Evolutionary conservation across 2,113 vertebrate genomes (phyloP).

Genomic region (Sander vitreus): DNA sequence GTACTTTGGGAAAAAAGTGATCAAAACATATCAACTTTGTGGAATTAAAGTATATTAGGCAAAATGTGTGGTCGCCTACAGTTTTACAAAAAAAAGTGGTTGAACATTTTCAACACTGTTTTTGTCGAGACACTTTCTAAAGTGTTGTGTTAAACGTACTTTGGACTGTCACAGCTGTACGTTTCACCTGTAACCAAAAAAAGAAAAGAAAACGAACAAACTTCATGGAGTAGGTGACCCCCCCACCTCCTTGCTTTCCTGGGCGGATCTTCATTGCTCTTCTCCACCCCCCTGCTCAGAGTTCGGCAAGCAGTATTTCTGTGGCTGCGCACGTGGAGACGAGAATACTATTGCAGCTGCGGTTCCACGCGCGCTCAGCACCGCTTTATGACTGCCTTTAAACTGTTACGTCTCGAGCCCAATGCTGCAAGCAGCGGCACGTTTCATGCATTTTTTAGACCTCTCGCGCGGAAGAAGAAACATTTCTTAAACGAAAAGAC

Average conservation of each 20-base stretch:
- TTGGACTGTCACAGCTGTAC: neutral
- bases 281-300: neutral
- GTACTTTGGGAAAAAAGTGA: neutral
- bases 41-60: neutral
- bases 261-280: slow-evolving; percentile 56
- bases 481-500: neutral
- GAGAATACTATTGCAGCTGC: neutral
- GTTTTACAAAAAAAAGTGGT: neutral
- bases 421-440: slow-evolving; percentile 33
- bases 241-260: neutral
- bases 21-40: neutral
- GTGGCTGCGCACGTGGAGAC: slow-evolving; percentile 61
- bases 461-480: slow-evolving; percentile 31
- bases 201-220: neutral
- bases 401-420: slow-evolving; percentile 38
- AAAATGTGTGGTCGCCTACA: too few relatives aligned
- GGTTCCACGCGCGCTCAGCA: slow-evolving; percentile 31
- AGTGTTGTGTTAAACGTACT: neutral
- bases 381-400: neutral
- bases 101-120: too few relatives aligned
- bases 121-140: neutral
- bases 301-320: neutral
- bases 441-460: slow-evolving; percentile 11
- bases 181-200: slow-evolving; percentile 35
- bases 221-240: neutral